These are phyloP conservation scores for Lepidurus packardi DNA, from an alignment of 1,140 invertebrate genomes.

Conservation along the genomic window DNA sequence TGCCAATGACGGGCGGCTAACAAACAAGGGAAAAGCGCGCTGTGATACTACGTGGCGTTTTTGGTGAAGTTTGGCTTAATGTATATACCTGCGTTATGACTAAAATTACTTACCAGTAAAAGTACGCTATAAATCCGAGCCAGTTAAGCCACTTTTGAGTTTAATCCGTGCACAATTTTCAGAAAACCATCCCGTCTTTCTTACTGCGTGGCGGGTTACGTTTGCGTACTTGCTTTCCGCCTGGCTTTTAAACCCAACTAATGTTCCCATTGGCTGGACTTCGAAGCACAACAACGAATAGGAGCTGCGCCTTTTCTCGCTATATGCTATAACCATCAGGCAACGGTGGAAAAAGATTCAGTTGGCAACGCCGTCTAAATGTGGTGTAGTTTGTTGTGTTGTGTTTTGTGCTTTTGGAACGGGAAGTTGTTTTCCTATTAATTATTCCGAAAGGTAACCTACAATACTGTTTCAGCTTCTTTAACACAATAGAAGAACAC, in stretches of 20 bases:
- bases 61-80: neutral
- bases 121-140: neutral
- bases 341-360: neutral
- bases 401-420: neutral
- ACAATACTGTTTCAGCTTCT: no score
- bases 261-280: neutral
- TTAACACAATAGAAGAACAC: no score
- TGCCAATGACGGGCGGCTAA: neutral
- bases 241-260: neutral
- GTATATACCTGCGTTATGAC: neutral
- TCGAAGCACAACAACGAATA: neutral
- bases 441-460: no score
- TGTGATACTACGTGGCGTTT: neutral
- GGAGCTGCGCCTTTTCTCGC: neutral
- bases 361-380: neutral
- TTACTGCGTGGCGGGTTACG: constrained; percentile 10
- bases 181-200: neutral
- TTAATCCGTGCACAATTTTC: neutral
- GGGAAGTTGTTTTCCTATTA: no score
- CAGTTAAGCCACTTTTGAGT: neutral
- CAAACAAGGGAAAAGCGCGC: constrained; percentile 15
- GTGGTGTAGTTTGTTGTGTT: neutral
- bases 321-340: neutral
- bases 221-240: neutral
- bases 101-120: neutral